A percentile compares a stretch with the other conserved stretches of the same genome.
Evolutionary conservation across 2,888 invertebrate species (phyloP).

Genomic region (Lochmaea capreae): DNA sequence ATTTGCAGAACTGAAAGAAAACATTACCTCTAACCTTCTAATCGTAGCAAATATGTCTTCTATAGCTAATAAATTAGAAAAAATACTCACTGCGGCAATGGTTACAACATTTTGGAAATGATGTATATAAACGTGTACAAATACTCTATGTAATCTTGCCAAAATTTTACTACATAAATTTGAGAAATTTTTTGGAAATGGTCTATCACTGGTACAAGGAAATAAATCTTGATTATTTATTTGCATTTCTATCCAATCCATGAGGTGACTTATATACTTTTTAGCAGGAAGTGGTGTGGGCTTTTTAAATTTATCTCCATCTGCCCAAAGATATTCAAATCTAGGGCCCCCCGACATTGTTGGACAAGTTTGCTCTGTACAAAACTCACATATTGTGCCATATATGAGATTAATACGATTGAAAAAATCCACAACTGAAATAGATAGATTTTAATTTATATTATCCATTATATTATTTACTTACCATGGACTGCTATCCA

Average conservation of each 20-base stretch:
- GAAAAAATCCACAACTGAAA: constrained; percentile 91
- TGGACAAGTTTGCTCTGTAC: constrained; percentile 85
- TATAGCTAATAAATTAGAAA: no score
- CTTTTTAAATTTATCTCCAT: constrained; percentile 82
- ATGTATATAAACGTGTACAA: constrained; percentile 95
- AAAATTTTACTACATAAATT: constrained; percentile 87
- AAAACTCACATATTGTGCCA: constrained; percentile 88
- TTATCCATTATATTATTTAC: constrained; percentile 14
- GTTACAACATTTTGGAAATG: constrained; percentile 90
- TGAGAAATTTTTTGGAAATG: constrained; percentile 87
- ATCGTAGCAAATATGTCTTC: no score
- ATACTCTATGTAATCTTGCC: constrained; percentile 88
- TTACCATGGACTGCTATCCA: constrained; percentile 94
- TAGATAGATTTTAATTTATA: background rate
- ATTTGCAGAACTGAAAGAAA: no score
- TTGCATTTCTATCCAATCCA: constrained; percentile 93
- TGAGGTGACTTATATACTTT: constrained; percentile 83
- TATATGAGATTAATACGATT: constrained; percentile 93
- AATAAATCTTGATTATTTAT: constrained; percentile 90
- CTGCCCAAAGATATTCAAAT: constrained; percentile 93
- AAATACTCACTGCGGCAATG: constrained; percentile 82
- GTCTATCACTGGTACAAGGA: constrained; percentile 85
- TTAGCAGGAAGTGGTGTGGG: constrained; percentile 86
- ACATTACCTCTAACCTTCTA: no score
- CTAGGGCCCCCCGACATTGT: constrained; percentile 91